Conservation (phyloP, 2,797 vertebrate genomes). For the Periophthalmus magnuspinnatus region DNA sequence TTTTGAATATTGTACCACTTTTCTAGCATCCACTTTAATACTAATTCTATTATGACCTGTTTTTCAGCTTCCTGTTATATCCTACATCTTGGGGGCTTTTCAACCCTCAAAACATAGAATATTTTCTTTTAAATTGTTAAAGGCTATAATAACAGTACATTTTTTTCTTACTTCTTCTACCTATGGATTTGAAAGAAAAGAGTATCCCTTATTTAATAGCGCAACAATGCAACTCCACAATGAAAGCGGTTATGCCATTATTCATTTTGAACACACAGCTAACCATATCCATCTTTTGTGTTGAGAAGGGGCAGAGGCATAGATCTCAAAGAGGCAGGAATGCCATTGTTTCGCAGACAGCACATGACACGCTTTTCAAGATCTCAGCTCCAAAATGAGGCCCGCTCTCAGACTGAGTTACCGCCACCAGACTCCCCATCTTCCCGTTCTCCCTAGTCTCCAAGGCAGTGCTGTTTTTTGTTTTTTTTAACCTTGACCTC, state of each 20-base stretch:
- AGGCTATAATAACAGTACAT: no score
- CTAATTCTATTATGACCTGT: no score
- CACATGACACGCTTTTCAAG: slow-evolving; percentile 48
- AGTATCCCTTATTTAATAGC: neutral
- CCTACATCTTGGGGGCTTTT: no score
- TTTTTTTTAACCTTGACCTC: slow-evolving; percentile 31
- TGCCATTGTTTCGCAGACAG: slow-evolving; percentile 59
- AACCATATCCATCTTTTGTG: neutral
- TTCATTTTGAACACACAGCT: neutral
- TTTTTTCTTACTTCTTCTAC: no score
- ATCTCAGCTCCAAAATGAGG: slow-evolving; percentile 8
- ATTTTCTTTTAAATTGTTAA: no score
- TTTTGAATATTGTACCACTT: no score
- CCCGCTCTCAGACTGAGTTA: slow-evolving; percentile 18
- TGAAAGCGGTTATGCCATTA: neutral
- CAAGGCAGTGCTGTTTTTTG: slow-evolving; percentile 50
- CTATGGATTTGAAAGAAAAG: neutral
- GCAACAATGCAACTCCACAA: slow-evolving; percentile 1
- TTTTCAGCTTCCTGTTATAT: no score
- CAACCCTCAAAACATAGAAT: no score
- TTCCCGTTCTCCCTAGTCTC: slow-evolving; percentile 10
- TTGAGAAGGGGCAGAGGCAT: neutral
- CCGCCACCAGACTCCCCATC: slow-evolving; percentile 31
- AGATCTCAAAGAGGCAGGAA: slow-evolving; percentile 25
- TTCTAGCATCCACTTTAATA: no score